These are phyloP conservation scores for Centropristis striata DNA, from an alignment of 2,113 vertebrate species.

Conservation along the genomic window DNA sequence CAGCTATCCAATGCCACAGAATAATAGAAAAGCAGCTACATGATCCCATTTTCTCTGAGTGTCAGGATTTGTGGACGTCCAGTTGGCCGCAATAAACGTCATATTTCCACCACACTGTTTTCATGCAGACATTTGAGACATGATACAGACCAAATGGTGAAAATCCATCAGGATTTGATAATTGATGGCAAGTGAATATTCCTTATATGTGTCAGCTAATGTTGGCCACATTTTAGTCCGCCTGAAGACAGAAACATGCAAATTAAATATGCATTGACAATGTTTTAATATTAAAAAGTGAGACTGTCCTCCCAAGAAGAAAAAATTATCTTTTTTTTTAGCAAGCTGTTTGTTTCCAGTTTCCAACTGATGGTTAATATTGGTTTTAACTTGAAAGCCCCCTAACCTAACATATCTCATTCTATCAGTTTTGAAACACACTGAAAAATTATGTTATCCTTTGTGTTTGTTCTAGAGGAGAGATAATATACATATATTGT, in stretches of 20 bases:
- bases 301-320: neutral
- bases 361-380: too few relatives aligned
- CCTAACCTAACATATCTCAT: too few relatives aligned
- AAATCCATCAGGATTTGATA: neutral
- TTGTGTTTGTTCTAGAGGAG: too few relatives aligned
- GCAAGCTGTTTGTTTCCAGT: neutral
- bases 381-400: too few relatives aligned
- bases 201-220: neutral
- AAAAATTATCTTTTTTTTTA: neutral
- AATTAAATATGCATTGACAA: neutral
- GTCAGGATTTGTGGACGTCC: constrained; percentile 7
- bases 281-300: neutral
- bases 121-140: neutral
- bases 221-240: neutral
- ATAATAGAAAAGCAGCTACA: constrained; percentile 23
- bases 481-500: too few relatives aligned
- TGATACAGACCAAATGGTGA: too few relatives aligned
- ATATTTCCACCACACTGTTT: neutral
- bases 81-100: neutral
- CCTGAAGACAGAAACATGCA: neutral
- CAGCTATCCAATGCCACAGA: constrained; percentile 22
- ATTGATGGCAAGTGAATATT: neutral
- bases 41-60: constrained; percentile 12
- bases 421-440: too few relatives aligned
- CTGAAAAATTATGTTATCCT: too few relatives aligned